A percentile compares a stretch with the other conserved stretches of the same genome.
phyloP scores from a whole-genome alignment of 2,797 vertebrate genomes.

The Arnoldichthys spilopterus region DNA sequence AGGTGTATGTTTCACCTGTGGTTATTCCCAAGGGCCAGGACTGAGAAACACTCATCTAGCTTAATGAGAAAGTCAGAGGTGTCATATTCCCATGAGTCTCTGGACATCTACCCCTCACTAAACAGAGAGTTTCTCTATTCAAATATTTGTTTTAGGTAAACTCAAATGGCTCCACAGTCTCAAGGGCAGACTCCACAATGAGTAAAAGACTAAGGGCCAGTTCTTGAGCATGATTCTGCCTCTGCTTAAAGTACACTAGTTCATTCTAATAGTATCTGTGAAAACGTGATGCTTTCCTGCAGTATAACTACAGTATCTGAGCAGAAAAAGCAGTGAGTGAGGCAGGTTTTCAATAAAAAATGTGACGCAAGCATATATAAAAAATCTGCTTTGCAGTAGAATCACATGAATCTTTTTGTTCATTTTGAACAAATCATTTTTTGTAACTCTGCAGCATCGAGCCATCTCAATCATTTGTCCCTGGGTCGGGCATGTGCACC shows the following conservation, averaged over 20 bases:
- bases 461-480: too few species aligned
- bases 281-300: background rate
- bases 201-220: conserved; percentile 13
- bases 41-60: background rate
- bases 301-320: background rate
- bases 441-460: too few species aligned
- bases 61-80: background rate
- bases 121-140: conserved; percentile 10
- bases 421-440: too few species aligned
- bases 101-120: background rate
- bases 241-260: background rate
- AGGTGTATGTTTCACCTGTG: background rate
- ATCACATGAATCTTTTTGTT: too few species aligned
- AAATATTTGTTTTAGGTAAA: conserved; percentile 36
- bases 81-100: background rate
- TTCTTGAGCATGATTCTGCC: background rate
- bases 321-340: background rate
- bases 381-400: too few species aligned
- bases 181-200: conserved; percentile 23
- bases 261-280: background rate
- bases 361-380: too few species aligned
- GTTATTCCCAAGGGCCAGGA: background rate
- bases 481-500: too few species aligned
- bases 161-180: conserved; percentile 27
- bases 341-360: background rate